A percentile compares a stretch with the other conserved stretches of the same genome.
phyloP scores from a whole-genome alignment of 2,113 vertebrate genomes.

The Lathamus discolor region DNA sequence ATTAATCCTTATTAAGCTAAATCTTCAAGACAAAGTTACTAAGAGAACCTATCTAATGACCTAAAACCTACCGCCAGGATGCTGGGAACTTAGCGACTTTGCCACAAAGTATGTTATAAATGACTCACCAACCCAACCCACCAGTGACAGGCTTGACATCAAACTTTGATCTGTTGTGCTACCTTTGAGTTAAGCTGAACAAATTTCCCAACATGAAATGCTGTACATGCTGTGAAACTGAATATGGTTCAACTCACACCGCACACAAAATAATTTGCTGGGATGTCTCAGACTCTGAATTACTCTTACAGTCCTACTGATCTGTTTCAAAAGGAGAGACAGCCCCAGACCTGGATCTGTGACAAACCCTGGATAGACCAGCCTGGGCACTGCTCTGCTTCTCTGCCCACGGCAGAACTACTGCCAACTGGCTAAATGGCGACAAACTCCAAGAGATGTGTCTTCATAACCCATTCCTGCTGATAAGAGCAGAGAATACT shows the following conservation, averaged over 20 bases:
- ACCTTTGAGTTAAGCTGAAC: not conserved
- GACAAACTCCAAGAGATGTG: rapidly evolving
- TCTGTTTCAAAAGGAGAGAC: not conserved
- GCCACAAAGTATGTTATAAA: not conserved
- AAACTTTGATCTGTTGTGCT: not conserved
- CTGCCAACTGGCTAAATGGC: not conserved
- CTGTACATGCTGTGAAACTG: not conserved
- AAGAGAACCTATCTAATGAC: not conserved
- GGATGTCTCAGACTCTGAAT: not conserved
- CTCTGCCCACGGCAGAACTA: not conserved
- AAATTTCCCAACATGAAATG: not conserved
- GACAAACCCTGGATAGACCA: not conserved
- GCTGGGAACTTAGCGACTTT: not conserved
- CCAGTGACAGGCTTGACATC: not conserved
- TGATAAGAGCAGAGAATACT: not conserved
- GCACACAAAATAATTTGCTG: not conserved
- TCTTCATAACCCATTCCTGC: too few relatives aligned
- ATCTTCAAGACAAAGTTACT: not conserved
- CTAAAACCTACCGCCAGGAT: not conserved
- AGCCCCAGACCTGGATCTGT: not conserved
- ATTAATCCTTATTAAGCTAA: not conserved
- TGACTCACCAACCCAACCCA: not conserved
- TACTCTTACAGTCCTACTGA: too few relatives aligned
- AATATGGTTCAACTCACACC: not conserved
- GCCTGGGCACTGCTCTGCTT: not conserved